These are phyloP conservation scores for Porites lutea DNA, from an alignment of 64 coral and sea anemone genomes.

Conservation along the genomic window DNA sequence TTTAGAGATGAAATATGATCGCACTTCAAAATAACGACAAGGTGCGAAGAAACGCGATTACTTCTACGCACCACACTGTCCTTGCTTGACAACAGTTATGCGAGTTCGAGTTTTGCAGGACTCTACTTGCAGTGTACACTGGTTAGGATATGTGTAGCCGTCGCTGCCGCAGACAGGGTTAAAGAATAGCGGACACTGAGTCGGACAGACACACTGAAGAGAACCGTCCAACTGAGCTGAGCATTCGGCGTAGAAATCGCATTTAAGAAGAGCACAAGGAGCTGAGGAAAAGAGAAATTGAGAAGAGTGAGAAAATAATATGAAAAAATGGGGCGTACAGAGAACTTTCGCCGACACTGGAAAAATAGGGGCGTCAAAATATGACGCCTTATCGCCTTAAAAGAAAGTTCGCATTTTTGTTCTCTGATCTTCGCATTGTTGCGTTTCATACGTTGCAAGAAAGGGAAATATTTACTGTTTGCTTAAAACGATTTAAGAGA, in stretches of 20 bases:
- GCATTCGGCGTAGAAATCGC: slow-evolving; percentile 84
- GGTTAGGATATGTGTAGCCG: slow-evolving; percentile 78
- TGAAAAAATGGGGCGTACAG: not conserved
- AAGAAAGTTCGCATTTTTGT: no score
- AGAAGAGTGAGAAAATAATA: not conserved
- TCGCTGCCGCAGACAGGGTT: slow-evolving; percentile 87
- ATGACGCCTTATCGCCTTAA: no score
- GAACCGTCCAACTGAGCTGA: slow-evolving; percentile 72
- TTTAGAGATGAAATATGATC: no score
- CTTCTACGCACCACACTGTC: slow-evolving; percentile 70
- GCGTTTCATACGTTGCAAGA: no score
- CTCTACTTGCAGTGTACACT: slow-evolving; percentile 81
- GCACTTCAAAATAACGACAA: no score
- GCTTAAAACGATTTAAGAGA: no score
- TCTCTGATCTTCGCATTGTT: no score
- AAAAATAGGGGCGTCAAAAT: no score
- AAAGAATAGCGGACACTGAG: slow-evolving; percentile 81
- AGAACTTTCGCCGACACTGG: not conserved
- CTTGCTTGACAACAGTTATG: slow-evolving; percentile 61
- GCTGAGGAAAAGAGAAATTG: slow-evolving; percentile 40
- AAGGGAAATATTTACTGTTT: no score
- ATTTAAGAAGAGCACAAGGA: slow-evolving; percentile 88
- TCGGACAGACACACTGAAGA: slow-evolving; percentile 86
- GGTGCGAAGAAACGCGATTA: no score
- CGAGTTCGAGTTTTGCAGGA: slow-evolving; percentile 75